Base-by-base conservation (phyloP, 2,888 invertebrate genomes). In the Lottia scabra region DNA sequence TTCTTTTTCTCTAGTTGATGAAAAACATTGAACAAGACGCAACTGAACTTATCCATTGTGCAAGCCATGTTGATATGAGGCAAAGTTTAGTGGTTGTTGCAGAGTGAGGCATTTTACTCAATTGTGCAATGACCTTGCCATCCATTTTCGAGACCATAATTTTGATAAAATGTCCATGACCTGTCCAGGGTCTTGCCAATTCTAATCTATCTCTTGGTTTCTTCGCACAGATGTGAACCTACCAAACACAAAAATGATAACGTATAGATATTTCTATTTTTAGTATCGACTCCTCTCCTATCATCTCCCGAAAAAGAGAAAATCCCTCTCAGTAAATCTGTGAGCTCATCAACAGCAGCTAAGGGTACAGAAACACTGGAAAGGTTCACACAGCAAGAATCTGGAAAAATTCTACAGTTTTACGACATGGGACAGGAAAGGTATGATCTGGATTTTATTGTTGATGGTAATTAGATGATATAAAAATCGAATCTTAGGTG, bases 401-500 rank as follows among this genome's bases (percentile, higher is more conserved):
- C 74, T 10, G 67, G 73, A 1, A 73, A 74, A 43, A 63, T 73
- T 44, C 68, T 75, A 74, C 77, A 66, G 95, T 96, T 87, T 95
- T 96, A 64, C 95, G 96, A 96, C 91, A 56, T 71, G 23, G 72
- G 68, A 23, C 73, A 75, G 68, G 74, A 74, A 65, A 70, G 65
- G 76, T 69, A 38, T 19, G 73, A 69, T n/a, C n/a, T n/a, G 48
- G 44, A 4, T 30, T n/a, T 23, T 48, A 44, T n/a, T n/a, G n/a
- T n/a, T n/a, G n/a, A n/a, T 12, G 12, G 10, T 67, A 62, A 16
- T 30, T 6, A 30, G 30, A 30, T 30, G 30, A 30, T 30, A 6
- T n/a, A n/a, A n/a, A n/a, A n/a, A n/a, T n/a, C n/a, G n/a, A n/a
- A n/a, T n/a, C n/a, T n/a, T n/a, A n/a, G n/a, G n/a, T n/a, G n/a